Base-by-base conservation (phyloP, 2,113 vertebrate genomes). In the Nibea albiflora region DNA sequence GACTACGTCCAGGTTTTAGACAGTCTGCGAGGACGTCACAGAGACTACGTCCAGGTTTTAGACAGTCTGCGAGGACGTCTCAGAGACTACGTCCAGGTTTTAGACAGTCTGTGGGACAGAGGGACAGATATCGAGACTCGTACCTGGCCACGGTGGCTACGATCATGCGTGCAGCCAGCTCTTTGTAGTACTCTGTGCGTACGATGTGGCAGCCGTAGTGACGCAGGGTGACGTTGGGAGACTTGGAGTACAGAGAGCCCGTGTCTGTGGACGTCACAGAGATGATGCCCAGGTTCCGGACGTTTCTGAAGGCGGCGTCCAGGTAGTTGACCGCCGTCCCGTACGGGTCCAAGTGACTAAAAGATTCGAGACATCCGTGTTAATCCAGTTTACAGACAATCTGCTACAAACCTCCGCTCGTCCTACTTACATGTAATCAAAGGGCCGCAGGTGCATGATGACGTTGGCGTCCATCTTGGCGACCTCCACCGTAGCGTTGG, bases 401-500 rank as follows among this genome's bases (percentile, higher is more conserved):
- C 3, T 1, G 42, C 22, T n/a, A 15, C 47, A 35, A 10, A 52
- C 65, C 2, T 28, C 19, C 7, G 16, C 0, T 15, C 61, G 10
- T 31, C 35, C 1, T 15, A 94, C 97, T 97, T 93, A 99, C 98
- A 99, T 98, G 86, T 98, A 99, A 92, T 99, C 98, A 85, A 98
- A 99, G 11, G 97, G 87, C 75, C 97, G 95, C 89, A 98, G 92
- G 90, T 99, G 98, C 98, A 99, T 97, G 65, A 99, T 94, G 63
- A 99, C 96, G n/a, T 99, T 99, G 88, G 98, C 98, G 75, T 99
- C 98, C 97, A 97, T 97, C 93, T 97, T 96, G 82, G 95, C 96
- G 64, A 99, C 98, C 80, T 98, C 97, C 85, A 99, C 95, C 0
- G 95, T 93, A n/a, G 95, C 94, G 22, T 93, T 20, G 63, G 92